Evolutionary conservation across 2,113 vertebrate species (phyloP).

Genomic region (Ancistrus triradiatus): DNA sequence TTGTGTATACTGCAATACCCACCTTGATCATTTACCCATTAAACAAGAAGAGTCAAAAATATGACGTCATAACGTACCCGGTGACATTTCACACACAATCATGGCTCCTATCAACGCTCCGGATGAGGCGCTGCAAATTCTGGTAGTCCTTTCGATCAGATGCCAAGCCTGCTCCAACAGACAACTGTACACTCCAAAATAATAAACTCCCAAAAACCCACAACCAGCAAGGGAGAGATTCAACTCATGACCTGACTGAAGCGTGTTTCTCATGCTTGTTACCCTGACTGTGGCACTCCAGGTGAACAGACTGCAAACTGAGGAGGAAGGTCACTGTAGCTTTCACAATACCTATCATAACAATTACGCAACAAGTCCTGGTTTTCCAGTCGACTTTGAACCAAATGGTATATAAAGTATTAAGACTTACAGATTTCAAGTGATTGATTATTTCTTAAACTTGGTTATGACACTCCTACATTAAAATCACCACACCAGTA

Average conservation of each 20-base stretch:
- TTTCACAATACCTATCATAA: background rate
- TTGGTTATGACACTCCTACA: too few species aligned
- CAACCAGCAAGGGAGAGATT: conserved; percentile 81
- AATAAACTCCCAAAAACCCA: conserved; percentile 81
- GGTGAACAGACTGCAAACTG: background rate
- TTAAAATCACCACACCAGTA: too few species aligned
- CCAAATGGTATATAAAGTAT: too few species aligned
- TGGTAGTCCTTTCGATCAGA: conserved; percentile 64
- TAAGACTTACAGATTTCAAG: too few species aligned
- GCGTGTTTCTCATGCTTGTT: conserved; percentile 57
- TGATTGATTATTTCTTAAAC: too few species aligned
- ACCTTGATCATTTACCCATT: too few species aligned
- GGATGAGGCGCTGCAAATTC: conserved; percentile 72
- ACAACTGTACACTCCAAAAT: conserved; percentile 73
- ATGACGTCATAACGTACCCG: conserved; percentile 66
- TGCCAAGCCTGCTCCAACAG: conserved; percentile 71
- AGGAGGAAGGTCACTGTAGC: background rate
- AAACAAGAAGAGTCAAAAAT: too few species aligned
- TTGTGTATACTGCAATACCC: too few species aligned
- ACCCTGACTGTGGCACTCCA: background rate
- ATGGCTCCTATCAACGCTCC: conserved; percentile 71
- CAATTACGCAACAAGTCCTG: background rate
- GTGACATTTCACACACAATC: conserved; percentile 58
- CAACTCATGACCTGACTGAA: conserved; percentile 67
- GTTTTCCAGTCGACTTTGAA: background rate